Conservation (phyloP, 1,140 invertebrate genomes). For the Hesperophylax magnus region DNA sequence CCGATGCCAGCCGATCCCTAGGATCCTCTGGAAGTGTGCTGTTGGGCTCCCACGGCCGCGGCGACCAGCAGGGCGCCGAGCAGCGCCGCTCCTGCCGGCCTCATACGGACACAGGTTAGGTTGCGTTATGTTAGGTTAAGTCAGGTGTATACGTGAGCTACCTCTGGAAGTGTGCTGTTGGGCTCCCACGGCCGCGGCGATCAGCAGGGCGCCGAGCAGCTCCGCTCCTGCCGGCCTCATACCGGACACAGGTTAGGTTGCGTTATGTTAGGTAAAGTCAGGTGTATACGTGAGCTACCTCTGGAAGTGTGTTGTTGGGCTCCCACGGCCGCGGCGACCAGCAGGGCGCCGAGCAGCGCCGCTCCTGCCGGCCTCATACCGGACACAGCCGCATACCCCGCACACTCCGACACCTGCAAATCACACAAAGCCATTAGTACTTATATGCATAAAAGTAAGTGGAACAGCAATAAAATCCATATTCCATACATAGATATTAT, state of each 20-base stretch:
- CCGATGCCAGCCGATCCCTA: no score
- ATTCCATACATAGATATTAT: no score
- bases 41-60: no score
- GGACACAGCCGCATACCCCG: constrained; percentile 78
- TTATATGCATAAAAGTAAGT: no score
- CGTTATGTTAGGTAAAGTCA: no score
- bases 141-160: neutral
- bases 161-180: neutral
- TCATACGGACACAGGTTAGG: no score
- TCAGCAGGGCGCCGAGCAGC: constrained; percentile 74
- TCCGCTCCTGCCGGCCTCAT: constrained; percentile 74
- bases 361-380: constrained; percentile 73
- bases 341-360: constrained; percentile 72
- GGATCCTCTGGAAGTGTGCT: no score
- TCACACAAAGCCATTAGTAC: no score
- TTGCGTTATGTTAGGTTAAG: neutral
- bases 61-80: no score
- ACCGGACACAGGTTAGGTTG: constrained; percentile 72
- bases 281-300: neutral
- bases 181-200: constrained; percentile 67
- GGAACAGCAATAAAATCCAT: no score
- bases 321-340: constrained; percentile 69
- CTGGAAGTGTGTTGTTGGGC: constrained; percentile 45
- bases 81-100: no score
- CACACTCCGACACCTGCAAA: constrained; percentile 69